Evolutionary conservation across 1,140 invertebrate genomes (phyloP).

Genomic region (Alviniconcha marisindica): DNA sequence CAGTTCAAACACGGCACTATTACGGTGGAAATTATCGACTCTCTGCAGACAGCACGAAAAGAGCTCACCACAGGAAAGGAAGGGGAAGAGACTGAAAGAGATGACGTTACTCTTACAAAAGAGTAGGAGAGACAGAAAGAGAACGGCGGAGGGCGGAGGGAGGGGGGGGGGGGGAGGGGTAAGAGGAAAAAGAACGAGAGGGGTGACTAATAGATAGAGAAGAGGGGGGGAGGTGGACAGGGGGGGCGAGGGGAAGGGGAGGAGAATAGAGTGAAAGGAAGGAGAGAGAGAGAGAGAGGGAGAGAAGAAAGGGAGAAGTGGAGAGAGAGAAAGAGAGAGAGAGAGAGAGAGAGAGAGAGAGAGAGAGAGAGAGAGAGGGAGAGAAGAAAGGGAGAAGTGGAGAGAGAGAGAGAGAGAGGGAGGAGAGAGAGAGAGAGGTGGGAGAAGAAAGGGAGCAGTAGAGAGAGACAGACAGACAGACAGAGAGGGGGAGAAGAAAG

Average conservation of each 20-base stretch:
- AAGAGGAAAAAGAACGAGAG: too few species aligned
- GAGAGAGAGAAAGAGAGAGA: slow-evolving; percentile 5
- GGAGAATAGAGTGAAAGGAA: background rate
- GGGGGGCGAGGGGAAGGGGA: background rate
- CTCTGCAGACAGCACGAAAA: slow-evolving; percentile 2
- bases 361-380: background rate
- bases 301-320: background rate
- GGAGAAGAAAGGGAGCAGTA: background rate
- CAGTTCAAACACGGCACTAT: background rate
- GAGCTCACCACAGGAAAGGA: background rate
- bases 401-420: background rate
- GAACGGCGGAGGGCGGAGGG: background rate
- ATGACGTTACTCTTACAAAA: background rate
- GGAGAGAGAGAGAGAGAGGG: slow-evolving; percentile 2
- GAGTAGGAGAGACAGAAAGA: background rate
- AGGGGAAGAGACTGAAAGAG: background rate
- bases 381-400: slow-evolving; percentile 1
- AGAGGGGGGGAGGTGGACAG: background rate
- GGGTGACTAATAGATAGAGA: too few species aligned
- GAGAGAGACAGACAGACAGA: background rate
- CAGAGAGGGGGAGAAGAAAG: background rate
- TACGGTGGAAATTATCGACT: slow-evolving; percentile 4
- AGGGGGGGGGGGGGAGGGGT: background rate
- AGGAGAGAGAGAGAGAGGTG: background rate
- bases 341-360: background rate